Conservation (phyloP, 2,113 vertebrate species). For the Silurus meridionalis region DNA sequence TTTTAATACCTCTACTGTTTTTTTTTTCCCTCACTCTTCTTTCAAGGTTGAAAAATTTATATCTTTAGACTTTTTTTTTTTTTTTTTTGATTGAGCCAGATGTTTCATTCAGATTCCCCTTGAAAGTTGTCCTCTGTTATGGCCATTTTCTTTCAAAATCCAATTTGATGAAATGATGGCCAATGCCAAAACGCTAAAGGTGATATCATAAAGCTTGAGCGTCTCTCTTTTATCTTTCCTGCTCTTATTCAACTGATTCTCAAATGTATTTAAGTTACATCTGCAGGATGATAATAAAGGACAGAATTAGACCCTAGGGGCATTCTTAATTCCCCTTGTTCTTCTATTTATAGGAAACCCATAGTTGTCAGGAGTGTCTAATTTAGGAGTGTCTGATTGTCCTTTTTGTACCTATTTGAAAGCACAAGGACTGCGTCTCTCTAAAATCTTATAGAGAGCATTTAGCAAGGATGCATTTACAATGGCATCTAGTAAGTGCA, state of each 20-base stretch:
- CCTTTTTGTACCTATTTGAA: background rate
- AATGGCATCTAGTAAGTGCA: background rate
- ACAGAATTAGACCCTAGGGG: slow-evolving; percentile 31
- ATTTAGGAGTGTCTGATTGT: slow-evolving; percentile 29
- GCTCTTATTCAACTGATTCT: background rate
- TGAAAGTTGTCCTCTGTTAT: slow-evolving; percentile 64
- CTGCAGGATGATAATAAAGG: background rate
- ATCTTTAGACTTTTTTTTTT: slow-evolving; percentile 29
- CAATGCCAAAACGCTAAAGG: slow-evolving; percentile 55
- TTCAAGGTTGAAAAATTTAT: slow-evolving; percentile 46
- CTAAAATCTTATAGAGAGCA: slow-evolving; percentile 9
- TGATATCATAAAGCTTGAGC: slow-evolving; percentile 50
- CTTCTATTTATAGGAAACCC: slow-evolving; percentile 26
- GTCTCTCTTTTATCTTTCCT: slow-evolving; percentile 2
- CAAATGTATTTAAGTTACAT: background rate
- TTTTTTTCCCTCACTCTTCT: background rate
- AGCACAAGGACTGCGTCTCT: slow-evolving; percentile 1
- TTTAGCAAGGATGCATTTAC: slow-evolving; percentile 4
- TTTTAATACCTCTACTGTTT: background rate
- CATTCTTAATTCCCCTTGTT: slow-evolving; percentile 44
- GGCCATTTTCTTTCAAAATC: slow-evolving; percentile 55
- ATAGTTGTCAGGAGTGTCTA: background rate
- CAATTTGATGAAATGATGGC: slow-evolving; percentile 62
- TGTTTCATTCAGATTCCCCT: slow-evolving; percentile 68
- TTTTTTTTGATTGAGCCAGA: slow-evolving; percentile 50